A percentile compares a stretch with the other conserved stretches of the same genome.
These are phyloP conservation scores for Fukomys damarensis DNA, from an alignment of 2,113 vertebrate genomes.

Conservation along the genomic window DNA sequence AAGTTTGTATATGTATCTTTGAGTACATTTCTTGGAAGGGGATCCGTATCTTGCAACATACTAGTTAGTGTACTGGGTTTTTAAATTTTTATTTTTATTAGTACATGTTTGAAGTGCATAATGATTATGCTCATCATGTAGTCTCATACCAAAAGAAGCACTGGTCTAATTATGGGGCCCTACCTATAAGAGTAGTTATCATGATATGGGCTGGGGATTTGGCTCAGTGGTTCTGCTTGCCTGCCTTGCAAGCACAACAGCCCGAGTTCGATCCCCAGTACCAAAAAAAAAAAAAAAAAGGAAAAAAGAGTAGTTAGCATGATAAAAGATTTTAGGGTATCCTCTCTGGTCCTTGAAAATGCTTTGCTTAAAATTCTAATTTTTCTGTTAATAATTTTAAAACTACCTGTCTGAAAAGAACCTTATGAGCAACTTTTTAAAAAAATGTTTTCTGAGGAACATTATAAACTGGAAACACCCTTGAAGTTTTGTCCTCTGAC, in stretches of 20 bases:
- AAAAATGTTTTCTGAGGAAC: conserved; percentile 20
- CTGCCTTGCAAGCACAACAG: no score
- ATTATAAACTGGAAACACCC: neutral
- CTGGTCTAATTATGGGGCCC: neutral
- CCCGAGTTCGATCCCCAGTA: no score
- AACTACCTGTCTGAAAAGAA: neutral
- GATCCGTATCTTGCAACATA: neutral
- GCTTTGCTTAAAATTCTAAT: neutral
- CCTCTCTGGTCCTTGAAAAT: conserved; percentile 24
- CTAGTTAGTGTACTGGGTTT: neutral
- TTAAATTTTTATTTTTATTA: neutral
- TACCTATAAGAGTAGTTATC: neutral
- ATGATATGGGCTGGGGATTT: no score
- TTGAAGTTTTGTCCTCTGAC: neutral
- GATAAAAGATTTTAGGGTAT: neutral
- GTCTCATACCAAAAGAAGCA: neutral
- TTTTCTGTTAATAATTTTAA: conserved; percentile 35
- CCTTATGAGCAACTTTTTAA: neutral
- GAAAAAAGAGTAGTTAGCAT: neutral
- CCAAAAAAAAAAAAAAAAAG: no score
- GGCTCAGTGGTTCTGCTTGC: no score
- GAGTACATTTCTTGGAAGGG: conserved; percentile 29
- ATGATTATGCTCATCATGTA: neutral
- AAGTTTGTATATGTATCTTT: neutral
- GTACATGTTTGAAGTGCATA: neutral